Base-by-base conservation (phyloP, 2,113 vertebrate species). In the Ceyx margarethae region DNA sequence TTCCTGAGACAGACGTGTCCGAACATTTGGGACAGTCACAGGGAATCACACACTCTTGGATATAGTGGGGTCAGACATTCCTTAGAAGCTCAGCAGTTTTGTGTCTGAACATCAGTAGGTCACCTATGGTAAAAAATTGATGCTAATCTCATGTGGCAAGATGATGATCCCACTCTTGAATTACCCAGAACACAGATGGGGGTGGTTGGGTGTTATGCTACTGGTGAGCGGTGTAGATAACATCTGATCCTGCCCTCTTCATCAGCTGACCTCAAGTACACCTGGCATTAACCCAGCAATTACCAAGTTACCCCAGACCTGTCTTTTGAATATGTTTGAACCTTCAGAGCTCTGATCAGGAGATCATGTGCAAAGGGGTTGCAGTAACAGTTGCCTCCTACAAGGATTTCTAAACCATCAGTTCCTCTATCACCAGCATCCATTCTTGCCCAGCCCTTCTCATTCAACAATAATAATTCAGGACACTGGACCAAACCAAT, bases 171-270 rank as follows among this genome's bases (percentile, higher is more conserved):
- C 60, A 53, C 31, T 92, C 74, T 81, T 60, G 71, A 79, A 72
- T 91, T 75, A 89, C 66, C 11, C 40, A 64, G 79, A 42, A 66
- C 48, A 43, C 53, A 43, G 71, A 15, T 3, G 8, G n/a, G n/a
- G 37, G 9, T 37, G 3, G 12, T 53, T 1, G 12, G 40, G 43
- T 7, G 5, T 61, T 31, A 19, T 28, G 68, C 40, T 62, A 20
- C 40, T 1, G 0, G 51, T 0, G 1, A 76, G 51, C 1, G 20
- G 53, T 3, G 1, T 22, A 28, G 66, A 17, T 0, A 9, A 51
- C 35, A 86, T 28, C 60, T 58, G 91, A 91, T 62, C 71, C 1
- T 1, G 22, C 43, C 64, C 28, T 16, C 86, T 33, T 81, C 61
- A 64, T 72, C 54, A 73, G 35, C 58, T 16, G 7, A 9, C 50